Evolutionary conservation across 2,113 vertebrate species (phyloP), one percentile per base, ranked within the genome.

Genomic region (Nesogale talazaci): DNA sequence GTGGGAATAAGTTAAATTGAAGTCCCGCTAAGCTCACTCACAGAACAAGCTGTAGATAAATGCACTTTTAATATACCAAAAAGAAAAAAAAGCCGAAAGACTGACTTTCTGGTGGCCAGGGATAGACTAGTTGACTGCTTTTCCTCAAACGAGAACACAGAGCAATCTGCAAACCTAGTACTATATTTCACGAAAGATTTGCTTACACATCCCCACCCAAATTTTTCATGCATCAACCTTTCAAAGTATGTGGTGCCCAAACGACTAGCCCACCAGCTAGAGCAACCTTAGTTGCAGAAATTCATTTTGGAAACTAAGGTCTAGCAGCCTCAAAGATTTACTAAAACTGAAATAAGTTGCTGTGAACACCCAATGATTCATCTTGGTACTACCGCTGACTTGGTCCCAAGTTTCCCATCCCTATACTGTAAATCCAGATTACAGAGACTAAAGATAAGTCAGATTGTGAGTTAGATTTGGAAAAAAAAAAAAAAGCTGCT

Each of bases 211-310:
- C 46, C 46, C 46, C 46, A 52, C 46, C 46, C 46, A 52, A 52
- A 52, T 9, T 12, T 52, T 52, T 52, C 10, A 52, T 52, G 46
- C 9, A 5, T 52, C 46, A 34, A 34, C 79, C 67, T 90, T 92
- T 85, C 17, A 12, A 57, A 63, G 27, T 70, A 56, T 29, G 11
- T 89, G 56, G 72, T 70, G 27, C 40, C 14, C 1, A 25, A 87
- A 82, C 34, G 29, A 40, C 3, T 52, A 31, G 36, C 34, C 46
- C 31, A 57, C 31, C 14, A 57, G 72, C 29, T 59, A 29, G 74
- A 90, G 27, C 23, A 90, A n/a, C 34, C 89, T 23, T 22, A 57
- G 67, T 69, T 88, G 74, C 52, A 87, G 56, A 91, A 72, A 11
- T 20, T 57, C 34, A 86, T 78, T 83, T 17, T 22, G 65, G 9